phyloP scores from a whole-genome alignment of 2,888 invertebrate genomes.

The Lamellibrachia columna region DNA sequence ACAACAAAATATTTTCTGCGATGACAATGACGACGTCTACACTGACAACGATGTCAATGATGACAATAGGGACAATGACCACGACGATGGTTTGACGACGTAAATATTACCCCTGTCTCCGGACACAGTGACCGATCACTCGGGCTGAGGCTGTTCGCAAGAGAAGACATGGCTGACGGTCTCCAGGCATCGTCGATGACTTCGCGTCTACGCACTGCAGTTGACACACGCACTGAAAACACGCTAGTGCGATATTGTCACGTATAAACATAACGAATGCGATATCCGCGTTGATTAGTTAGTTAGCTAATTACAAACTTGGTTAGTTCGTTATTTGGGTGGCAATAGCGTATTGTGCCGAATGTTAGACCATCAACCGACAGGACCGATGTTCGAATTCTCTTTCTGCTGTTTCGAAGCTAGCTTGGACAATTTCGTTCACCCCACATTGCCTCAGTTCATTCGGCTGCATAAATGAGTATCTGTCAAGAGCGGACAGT shows the following conservation, averaged over 20 bases:
- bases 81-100: background rate
- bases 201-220: background rate
- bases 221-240: background rate
- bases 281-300: no score
- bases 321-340: no score
- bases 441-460: no score
- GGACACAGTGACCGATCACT: slow-evolving; percentile 10
- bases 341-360: no score
- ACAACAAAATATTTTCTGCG: background rate
- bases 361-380: no score
- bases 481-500: no score
- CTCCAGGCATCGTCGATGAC: background rate
- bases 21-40: background rate
- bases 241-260: background rate
- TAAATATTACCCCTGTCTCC: background rate
- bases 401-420: no score
- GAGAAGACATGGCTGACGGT: background rate
- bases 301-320: no score
- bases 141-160: background rate
- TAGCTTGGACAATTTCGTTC: no score
- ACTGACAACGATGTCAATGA: background rate
- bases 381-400: no score
- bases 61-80: background rate
- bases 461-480: no score
- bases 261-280: background rate